Evolutionary conservation across 1,140 invertebrate species (phyloP).

Genomic region (Ceratina japonica): DNA sequence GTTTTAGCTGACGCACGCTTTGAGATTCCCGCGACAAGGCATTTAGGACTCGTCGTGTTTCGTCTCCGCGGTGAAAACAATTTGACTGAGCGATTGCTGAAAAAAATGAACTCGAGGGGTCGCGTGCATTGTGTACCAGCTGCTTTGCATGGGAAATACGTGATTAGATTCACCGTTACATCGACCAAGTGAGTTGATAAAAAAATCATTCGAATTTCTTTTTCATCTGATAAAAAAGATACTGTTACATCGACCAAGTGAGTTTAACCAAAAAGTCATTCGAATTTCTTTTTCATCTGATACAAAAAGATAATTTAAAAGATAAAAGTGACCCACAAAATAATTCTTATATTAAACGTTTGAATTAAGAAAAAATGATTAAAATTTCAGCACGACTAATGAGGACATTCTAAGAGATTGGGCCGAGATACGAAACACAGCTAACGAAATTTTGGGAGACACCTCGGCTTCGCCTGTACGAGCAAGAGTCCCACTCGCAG

Average conservation of each 20-base stretch:
- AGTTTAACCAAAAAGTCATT: conserved; percentile 6
- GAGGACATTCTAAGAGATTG: conserved; percentile 94
- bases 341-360: no score
- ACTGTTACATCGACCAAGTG: conserved; percentile 92
- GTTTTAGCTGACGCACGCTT: conserved; percentile 91
- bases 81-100: conserved; percentile 90
- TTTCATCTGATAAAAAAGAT: no score
- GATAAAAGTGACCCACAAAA: no score
- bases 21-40: conserved; percentile 92
- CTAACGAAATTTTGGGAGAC: conserved; percentile 85
- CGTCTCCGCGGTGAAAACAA: conserved; percentile 91
- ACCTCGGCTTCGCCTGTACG: conserved; percentile 78
- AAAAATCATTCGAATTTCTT: not conserved
- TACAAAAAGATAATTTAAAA: not conserved
- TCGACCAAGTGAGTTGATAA: conserved; percentile 83
- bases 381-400: conserved; percentile 86
- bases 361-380: no score
- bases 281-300: not conserved
- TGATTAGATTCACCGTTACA: conserved; percentile 94
- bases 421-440: conserved; percentile 91
- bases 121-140: conserved; percentile 96
- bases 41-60: conserved; percentile 96
- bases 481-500: conserved; percentile 87
- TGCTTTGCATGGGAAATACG: conserved; percentile 92
- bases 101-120: conserved; percentile 91